Evolutionary conservation across 2,888 invertebrate species (phyloP), one percentile per base, ranked within the genome.

Genomic region (Gari tellinella): DNA sequence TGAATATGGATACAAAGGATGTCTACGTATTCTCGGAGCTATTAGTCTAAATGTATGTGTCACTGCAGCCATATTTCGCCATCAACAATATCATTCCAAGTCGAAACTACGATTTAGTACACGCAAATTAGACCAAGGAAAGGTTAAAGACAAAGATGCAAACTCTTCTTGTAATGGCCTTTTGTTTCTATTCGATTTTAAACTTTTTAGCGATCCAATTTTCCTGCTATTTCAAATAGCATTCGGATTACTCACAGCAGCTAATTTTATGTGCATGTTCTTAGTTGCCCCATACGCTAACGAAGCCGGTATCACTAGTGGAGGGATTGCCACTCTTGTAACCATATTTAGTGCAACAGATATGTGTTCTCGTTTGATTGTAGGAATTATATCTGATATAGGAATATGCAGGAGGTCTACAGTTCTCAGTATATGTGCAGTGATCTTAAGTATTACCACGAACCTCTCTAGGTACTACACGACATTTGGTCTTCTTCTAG

Each of bases 281-380:
- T 49, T 80, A n/a, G 10, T 31, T 7, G 74, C 80, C 17, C 80
- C 76, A n/a, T 63, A 72, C 52, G 80, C 80, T 10, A 62, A 53
- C 21, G 76, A 77, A 38, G 26, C 58, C 8, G 65, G 67, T 3
- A 56, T 74, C 1, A 46, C 40, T 17, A 63, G 66, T n/a, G 53
- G 46, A 15, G 60, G 69, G 12, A 62, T 72, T 23, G 67, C 80
- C 2, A 37, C 51, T 0, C 31, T 80, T 25, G 46, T 77, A 15
- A 74, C 73, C 1, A 66, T 80, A 15, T 45, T 56, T 12, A 74
- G 76, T 38, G 68, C 62, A n/a, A 57, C 57, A 12, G 77, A 80
- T 43, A 51, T 74, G 4, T 48, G 63, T 5, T 72, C 74, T 1
- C 61, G 74, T 40, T 49, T 80, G 19, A 45, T 74, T 14, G 17